A percentile compares a stretch with the other conserved stretches of the same genome.
Conservation (phyloP, 2,888 invertebrate genomes). For the Rambutsinella grinnellia region DNA sequence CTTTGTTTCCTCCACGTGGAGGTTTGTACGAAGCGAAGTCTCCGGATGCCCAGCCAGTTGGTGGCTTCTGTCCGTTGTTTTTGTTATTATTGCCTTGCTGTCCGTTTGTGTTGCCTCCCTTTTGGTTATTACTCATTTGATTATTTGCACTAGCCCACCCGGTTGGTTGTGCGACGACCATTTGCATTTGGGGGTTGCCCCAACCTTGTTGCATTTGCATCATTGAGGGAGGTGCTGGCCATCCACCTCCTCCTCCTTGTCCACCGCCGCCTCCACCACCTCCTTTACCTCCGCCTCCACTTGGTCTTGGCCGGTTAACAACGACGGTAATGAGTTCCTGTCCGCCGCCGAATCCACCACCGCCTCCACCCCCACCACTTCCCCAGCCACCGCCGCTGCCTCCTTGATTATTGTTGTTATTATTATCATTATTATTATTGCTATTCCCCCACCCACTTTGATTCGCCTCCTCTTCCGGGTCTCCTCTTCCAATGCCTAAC, state of each 20-base stretch:
- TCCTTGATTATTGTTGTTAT: constrained; percentile 22
- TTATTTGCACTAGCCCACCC: constrained; percentile 39
- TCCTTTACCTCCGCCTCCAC: background rate
- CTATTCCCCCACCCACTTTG: constrained; percentile 26
- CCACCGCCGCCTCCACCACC: background rate
- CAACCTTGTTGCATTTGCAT: constrained; percentile 34
- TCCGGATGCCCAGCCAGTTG: constrained; percentile 41
- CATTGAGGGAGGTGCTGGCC: constrained; percentile 27
- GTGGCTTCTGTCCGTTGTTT: background rate
- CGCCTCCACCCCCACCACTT: constrained; percentile 9
- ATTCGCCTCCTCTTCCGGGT: constrained; percentile 34
- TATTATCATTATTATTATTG: constrained; percentile 20
- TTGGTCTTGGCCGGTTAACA: background rate
- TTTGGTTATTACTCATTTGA: background rate
- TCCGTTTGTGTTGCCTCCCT: background rate
- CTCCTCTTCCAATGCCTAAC: constrained; percentile 38
- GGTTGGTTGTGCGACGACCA: constrained; percentile 35
- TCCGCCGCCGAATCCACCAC: constrained; percentile 13
- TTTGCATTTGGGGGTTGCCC: constrained; percentile 21
- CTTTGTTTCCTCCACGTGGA: constrained; percentile 16
- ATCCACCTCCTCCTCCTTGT: constrained; percentile 6
- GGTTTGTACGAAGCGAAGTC: constrained; percentile 33
- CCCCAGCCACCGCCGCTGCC: constrained; percentile 6
- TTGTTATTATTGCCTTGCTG: background rate
- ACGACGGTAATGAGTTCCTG: constrained; percentile 1